These are phyloP conservation scores for Ciconia boyciana DNA, from an alignment of 2,113 vertebrate species.

Conservation along the genomic window DNA sequence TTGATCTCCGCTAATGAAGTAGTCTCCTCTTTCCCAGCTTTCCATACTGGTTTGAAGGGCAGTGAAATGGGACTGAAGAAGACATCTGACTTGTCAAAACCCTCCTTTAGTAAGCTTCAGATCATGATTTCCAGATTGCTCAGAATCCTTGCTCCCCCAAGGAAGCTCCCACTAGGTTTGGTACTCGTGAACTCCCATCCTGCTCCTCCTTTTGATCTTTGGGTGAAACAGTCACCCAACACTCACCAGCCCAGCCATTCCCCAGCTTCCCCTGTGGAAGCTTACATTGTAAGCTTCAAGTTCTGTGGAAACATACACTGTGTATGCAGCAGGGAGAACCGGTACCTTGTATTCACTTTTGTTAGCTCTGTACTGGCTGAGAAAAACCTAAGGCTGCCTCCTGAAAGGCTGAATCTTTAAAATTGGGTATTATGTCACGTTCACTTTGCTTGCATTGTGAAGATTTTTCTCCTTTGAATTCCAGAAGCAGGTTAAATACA, in stretches of 20 bases:
- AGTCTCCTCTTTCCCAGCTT: neutral
- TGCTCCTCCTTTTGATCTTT: neutral
- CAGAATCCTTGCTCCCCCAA: neutral
- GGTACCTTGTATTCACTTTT: neutral
- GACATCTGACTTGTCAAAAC: neutral
- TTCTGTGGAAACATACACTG: neutral
- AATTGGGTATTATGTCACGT: neutral
- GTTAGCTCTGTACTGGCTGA: neutral
- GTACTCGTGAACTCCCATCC: neutral
- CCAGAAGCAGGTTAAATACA: neutral
- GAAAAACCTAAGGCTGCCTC: neutral
- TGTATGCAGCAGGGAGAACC: neutral
- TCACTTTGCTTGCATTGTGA: neutral
- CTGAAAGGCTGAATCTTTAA: neutral
- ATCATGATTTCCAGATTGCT: fast-evolving
- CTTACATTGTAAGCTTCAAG: no score
- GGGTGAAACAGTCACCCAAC: neutral
- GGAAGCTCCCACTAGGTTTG: neutral
- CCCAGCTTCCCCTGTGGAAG: neutral
- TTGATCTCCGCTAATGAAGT: neutral
- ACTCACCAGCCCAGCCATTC: neutral
- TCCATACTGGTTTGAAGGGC: neutral
- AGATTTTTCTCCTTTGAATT: neutral
- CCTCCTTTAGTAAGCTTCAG: neutral
- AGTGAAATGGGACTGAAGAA: neutral